Base-by-base conservation (phyloP, 1,140 invertebrate species). In the Pseudomyrmex sp. region DNA sequence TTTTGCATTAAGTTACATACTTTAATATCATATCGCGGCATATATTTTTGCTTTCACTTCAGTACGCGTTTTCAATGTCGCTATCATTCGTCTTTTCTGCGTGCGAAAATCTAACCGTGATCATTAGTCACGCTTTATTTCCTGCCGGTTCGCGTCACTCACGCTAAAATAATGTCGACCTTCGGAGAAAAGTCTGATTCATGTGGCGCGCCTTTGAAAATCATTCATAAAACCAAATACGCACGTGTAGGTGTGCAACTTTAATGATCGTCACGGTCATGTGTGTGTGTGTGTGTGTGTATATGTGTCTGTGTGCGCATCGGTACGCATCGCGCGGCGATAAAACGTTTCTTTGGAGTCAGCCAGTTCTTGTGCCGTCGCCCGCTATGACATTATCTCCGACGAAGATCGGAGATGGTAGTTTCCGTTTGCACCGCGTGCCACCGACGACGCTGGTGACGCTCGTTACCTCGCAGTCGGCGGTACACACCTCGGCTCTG, bases 51-150 rank as follows among this genome's bases (percentile, higher is more conserved):
- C 13, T 61, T n/a, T 61, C 20, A n/a, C 15, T 73, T 61, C 26
- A 2, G 2, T 13, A 44, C 20, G 44, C 12, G 10, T 20, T n/a
- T 76, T 63, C 9, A 13, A 63, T 35, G 7, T 66, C 65, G 15
- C 58, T 15, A 1, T 82, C 48, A 15, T 10, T 66, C 18, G 35
- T 56, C n/a, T 18, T 58, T 35, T 1, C 54, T 66, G 74, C 69
- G 54, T 44, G 48, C 56, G 54, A 76, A 80, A 87, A 83, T 88
- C 70, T 18, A 54, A 84, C 35, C 1, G 5, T 35, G 58, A 58
- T 85, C 87, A 66, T 88, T 88, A 83, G 77, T 85, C 86, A 88
- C 63, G 74, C 77, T 85, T 85, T 77, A 85, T 77, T 82, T 73
- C 73, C 70, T 63, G 73, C 66, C 66, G 65, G 85, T 83, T 70